These are phyloP conservation scores for Hirudinaria manillensis DNA, from an alignment of 2,888 invertebrate species.

Conservation along the genomic window DNA sequence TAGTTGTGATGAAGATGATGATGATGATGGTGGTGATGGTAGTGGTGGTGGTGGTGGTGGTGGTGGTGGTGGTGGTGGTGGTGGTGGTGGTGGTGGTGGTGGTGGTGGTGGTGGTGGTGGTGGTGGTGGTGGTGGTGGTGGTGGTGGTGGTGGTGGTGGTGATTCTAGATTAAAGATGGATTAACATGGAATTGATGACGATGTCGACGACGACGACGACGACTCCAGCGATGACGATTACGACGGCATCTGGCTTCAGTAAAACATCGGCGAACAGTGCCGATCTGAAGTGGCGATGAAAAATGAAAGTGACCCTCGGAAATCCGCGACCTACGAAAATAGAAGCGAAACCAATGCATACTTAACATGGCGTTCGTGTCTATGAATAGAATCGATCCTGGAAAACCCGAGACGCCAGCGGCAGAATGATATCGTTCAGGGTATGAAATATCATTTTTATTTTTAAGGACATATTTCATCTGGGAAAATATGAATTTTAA, in stretches of 20 bases:
- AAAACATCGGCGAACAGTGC: too few relatives aligned
- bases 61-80: background rate
- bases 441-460: too few relatives aligned
- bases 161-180: background rate
- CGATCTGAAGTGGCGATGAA: too few relatives aligned
- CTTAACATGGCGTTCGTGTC: background rate
- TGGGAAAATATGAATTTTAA: too few relatives aligned
- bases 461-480: too few relatives aligned
- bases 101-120: background rate
- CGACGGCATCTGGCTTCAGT: too few relatives aligned
- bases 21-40: background rate
- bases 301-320: too few relatives aligned
- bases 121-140: background rate
- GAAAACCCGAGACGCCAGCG: background rate
- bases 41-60: background rate
- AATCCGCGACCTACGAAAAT: too few relatives aligned
- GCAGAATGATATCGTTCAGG: too few relatives aligned
- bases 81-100: slow-evolving; percentile 4
- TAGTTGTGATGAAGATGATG: background rate
- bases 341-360: too few relatives aligned
- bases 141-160: background rate
- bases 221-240: too few relatives aligned
- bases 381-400: background rate
- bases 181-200: background rate
- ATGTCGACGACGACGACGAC: background rate